Percentiles rank a stretch among this genome's conserved stretches.
These are phyloP conservation scores for Cheilosia impressa DNA, from an alignment of 2,888 invertebrate species.

Conservation along the genomic window DNA sequence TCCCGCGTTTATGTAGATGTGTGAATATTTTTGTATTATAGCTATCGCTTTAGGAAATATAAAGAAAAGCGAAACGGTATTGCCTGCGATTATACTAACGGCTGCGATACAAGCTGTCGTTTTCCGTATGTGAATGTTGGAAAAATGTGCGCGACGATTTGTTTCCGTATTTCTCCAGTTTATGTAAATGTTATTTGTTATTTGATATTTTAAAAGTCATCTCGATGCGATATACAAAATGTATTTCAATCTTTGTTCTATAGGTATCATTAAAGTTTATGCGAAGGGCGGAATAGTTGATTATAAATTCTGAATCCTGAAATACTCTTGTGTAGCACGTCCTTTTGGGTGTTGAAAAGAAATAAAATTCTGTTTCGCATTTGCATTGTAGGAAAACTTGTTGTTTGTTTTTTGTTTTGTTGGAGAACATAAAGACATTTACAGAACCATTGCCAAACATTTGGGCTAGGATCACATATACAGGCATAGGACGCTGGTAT, in stretches of 20 bases:
- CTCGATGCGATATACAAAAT: not conserved
- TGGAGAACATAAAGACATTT: not conserved
- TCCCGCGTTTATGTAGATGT: not conserved
- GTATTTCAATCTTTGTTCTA: not conserved
- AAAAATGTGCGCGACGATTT: not conserved
- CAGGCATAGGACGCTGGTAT: not conserved
- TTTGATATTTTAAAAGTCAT: not conserved
- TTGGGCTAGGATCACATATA: not conserved
- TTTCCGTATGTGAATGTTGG: not conserved
- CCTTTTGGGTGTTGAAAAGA: too few relatives aligned
- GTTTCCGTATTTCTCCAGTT: not conserved
- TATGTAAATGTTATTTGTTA: constrained; percentile 6
- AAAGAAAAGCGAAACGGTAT: constrained; percentile 25
- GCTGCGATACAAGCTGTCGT: constrained; percentile 9
- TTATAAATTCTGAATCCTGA: not conserved
- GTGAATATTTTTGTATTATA: constrained; percentile 18
- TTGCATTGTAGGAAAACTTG: too few relatives aligned
- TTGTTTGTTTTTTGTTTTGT: too few relatives aligned
- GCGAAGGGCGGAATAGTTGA: not conserved
- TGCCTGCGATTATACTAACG: constrained; percentile 30
- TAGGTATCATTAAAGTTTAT: constrained; percentile 7
- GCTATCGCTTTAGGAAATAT: constrained; percentile 21
- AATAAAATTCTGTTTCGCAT: too few relatives aligned
- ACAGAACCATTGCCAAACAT: not conserved
- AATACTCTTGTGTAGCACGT: not conserved